These are phyloP conservation scores for Premnoplex brunnescens DNA, from an alignment of 2,797 vertebrate genomes.

Conservation along the genomic window DNA sequence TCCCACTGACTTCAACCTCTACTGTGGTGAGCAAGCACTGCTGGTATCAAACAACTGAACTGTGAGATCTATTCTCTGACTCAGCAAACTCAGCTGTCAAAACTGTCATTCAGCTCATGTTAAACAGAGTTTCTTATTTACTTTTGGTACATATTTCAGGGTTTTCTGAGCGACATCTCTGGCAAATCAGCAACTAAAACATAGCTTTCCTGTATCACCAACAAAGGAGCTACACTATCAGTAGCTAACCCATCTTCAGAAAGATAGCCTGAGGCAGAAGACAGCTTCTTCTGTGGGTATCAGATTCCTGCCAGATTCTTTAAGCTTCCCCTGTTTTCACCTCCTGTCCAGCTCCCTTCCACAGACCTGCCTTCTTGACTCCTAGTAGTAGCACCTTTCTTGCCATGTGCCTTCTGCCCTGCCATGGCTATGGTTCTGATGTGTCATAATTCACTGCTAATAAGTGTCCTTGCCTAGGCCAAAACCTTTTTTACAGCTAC, in stretches of 20 bases:
- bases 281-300: background rate
- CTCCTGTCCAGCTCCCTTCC: background rate
- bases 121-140: background rate
- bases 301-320: background rate
- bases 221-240: background rate
- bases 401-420: background rate
- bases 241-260: background rate
- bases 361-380: background rate
- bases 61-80: background rate
- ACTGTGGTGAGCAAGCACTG: background rate
- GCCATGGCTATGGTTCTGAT: background rate
- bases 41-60: background rate
- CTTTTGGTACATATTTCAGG: background rate
- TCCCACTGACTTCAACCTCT: background rate
- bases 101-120: background rate
- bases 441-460: background rate
- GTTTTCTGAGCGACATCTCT: background rate
- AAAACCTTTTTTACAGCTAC: background rate
- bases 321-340: background rate
- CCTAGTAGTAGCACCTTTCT: background rate
- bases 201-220: background rate
- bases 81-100: background rate
- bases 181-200: constrained; percentile 10
- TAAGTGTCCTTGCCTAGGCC: background rate
- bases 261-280: background rate